phyloP scores from a whole-genome alignment of 2,888 invertebrate genomes.

The Thalpophila matura region DNA sequence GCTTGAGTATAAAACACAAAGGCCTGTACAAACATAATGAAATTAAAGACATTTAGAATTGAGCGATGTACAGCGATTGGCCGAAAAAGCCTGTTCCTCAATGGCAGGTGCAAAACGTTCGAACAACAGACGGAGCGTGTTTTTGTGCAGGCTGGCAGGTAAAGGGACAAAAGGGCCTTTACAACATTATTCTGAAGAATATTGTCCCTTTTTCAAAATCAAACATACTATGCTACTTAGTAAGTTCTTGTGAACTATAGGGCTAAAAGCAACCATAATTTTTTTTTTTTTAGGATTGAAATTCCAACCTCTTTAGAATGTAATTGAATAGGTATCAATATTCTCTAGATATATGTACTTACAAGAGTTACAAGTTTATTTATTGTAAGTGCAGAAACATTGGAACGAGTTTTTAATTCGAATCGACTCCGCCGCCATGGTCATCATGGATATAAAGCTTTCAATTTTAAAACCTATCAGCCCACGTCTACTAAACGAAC shows the following conservation, averaged over 20 bases:
- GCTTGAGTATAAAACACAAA: slow-evolving; percentile 15
- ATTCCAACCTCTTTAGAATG: not conserved
- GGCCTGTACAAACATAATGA: not conserved
- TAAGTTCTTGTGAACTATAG: not conserved
- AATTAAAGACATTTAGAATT: slow-evolving; percentile 19
- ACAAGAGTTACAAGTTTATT: not conserved
- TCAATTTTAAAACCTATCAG: slow-evolving; percentile 51
- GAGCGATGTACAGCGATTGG: slow-evolving; percentile 25
- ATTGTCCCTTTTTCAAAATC: slow-evolving; percentile 17
- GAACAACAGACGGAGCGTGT: slow-evolving; percentile 70
- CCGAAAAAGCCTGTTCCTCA: slow-evolving; percentile 59
- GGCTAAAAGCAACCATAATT: not conserved
- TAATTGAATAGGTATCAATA: not conserved
- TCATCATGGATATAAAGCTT: slow-evolving; percentile 41
- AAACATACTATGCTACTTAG: not conserved
- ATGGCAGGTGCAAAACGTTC: slow-evolving; percentile 80
- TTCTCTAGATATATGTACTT: not conserved
- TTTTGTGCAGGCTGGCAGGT: slow-evolving; percentile 70
- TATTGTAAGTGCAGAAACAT: not conserved
- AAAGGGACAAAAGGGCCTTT: slow-evolving; percentile 62
- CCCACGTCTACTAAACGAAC: slow-evolving; percentile 59
- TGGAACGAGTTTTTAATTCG: slow-evolving; percentile 30
- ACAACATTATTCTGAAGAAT: slow-evolving; percentile 41
- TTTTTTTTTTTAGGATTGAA: no score
- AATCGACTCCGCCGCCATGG: slow-evolving; percentile 33